Percentiles rank a stretch among this genome's conserved stretches.
Evolutionary conservation across 2,888 invertebrate species (phyloP).

Genomic region (Flexamia atlantica): DNA sequence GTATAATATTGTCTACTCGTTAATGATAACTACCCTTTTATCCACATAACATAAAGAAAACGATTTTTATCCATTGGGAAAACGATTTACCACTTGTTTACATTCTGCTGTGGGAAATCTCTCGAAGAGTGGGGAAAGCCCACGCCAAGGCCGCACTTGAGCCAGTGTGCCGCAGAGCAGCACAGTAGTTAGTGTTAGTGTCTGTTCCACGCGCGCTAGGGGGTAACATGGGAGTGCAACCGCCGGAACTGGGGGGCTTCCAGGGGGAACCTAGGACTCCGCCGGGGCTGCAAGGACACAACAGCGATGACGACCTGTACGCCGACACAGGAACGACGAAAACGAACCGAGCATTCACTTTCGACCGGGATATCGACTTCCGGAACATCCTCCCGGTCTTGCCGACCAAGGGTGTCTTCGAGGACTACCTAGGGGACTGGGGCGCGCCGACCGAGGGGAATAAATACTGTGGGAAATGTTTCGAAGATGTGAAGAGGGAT

Average conservation of each 20-base stretch:
- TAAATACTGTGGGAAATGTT: slow-evolving; percentile 27
- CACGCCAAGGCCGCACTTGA: neutral
- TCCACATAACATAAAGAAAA: no score
- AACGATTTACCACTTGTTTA: no score
- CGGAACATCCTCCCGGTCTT: slow-evolving; percentile 23
- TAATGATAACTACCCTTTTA: no score
- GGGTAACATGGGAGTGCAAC: slow-evolving; percentile 28
- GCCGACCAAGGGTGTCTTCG: slow-evolving; percentile 34
- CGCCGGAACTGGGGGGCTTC: neutral
- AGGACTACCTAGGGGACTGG: neutral
- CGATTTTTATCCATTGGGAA: no score
- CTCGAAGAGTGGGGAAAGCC: neutral
- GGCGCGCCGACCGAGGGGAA: neutral
- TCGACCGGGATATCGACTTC: slow-evolving; percentile 18
- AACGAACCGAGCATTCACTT: neutral
- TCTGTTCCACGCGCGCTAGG: no score
- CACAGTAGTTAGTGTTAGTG: neutral
- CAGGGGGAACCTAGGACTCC: slow-evolving; percentile 26
- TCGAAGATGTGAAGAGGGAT: slow-evolving; percentile 39
- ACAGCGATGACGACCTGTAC: slow-evolving; percentile 39
- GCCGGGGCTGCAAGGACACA: neutral
- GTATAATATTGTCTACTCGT: no score
- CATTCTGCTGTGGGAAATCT: neutral
- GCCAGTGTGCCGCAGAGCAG: neutral
- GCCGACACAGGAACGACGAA: neutral